These are phyloP conservation scores for Lacanobia wlatinum DNA, from an alignment of 2,888 invertebrate genomes.

Conservation along the genomic window DNA sequence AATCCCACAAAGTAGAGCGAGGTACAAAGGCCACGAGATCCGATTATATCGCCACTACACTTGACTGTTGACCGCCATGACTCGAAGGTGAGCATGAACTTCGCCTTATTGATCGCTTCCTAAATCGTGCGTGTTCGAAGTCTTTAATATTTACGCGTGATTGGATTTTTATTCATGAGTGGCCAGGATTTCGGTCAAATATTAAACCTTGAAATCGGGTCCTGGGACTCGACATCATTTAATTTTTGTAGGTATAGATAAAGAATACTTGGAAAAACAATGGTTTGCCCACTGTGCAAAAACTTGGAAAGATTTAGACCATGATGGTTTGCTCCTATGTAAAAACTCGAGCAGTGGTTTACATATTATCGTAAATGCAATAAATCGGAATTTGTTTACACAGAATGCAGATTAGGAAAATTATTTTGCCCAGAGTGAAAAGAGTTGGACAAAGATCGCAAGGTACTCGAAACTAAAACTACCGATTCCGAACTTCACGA, in stretches of 20 bases:
- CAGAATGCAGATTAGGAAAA: too few relatives aligned
- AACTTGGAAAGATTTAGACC: too few relatives aligned
- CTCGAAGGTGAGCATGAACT: conserved; percentile 38
- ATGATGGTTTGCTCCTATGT: too few relatives aligned
- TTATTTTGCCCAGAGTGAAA: too few relatives aligned
- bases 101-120: conserved; percentile 25
- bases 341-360: too few relatives aligned
- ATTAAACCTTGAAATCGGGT: background rate
- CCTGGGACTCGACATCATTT: too few relatives aligned
- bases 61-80: conserved; percentile 58
- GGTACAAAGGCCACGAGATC: conserved; percentile 56
- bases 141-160: conserved; percentile 19
- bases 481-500: too few relatives aligned
- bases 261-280: background rate
- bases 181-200: background rate
- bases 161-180: conserved; percentile 38
- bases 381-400: too few relatives aligned
- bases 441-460: too few relatives aligned
- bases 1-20: conserved; percentile 50
- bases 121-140: conserved; percentile 32
- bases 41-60: conserved; percentile 51
- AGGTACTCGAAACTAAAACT: too few relatives aligned
- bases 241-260: too few relatives aligned
- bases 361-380: too few relatives aligned
- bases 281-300: background rate